phyloP scores from a whole-genome alignment of 2,113 vertebrate species.

The Oceanites oceanicus region DNA sequence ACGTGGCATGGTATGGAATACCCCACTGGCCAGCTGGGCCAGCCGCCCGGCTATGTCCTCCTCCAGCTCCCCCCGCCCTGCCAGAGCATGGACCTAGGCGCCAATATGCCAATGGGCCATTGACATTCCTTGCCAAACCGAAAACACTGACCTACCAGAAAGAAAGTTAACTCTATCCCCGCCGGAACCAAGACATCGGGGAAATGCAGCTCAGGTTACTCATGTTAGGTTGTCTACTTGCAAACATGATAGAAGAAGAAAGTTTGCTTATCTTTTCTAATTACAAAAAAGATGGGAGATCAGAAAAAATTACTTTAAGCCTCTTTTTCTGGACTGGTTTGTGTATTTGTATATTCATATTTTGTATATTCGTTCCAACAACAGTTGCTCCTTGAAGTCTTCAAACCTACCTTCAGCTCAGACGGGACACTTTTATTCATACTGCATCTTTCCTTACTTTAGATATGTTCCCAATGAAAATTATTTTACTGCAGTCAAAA shows the following conservation, averaged over 20 bases:
- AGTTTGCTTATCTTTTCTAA: constrained; percentile 17
- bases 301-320: constrained; percentile 29
- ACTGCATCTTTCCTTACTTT: background rate
- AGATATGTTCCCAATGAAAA: background rate
- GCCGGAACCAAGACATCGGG: no score
- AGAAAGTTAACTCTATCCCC: no score
- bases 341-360: background rate
- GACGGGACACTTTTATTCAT: background rate
- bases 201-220: constrained; percentile 4
- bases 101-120: no score
- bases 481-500: background rate
- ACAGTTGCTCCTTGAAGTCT: background rate
- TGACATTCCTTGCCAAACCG: no score
- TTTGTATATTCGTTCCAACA: background rate
- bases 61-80: no score
- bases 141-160: no score
- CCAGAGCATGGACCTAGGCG: no score
- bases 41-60: no score
- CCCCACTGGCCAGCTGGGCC: no score
- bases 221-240: constrained; percentile 11
- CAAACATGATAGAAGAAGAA: constrained; percentile 2
- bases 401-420: background rate
- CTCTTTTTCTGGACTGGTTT: background rate
- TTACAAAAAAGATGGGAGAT: constrained; percentile 29
- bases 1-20: no score